Evolutionary conservation across 1,140 invertebrate species (phyloP).

Genomic region (Popillia japonica): DNA sequence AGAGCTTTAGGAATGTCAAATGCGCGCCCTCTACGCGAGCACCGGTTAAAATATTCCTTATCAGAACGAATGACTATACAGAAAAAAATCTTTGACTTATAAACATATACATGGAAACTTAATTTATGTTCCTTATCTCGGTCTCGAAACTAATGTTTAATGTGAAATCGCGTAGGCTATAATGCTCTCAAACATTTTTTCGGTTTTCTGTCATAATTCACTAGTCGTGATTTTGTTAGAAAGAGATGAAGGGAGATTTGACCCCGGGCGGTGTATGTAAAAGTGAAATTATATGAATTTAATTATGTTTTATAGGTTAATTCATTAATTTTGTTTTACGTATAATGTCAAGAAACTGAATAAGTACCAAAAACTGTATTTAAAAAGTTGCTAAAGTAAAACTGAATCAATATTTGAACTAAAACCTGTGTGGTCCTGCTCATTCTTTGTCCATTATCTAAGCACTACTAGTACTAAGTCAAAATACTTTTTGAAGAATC

Average conservation of each 20-base stretch:
- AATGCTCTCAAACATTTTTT: not conserved
- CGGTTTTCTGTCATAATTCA: not conserved
- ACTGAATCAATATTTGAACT: too few relatives aligned
- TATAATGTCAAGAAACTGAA: too few relatives aligned
- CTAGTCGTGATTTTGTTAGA: not conserved
- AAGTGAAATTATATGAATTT: not conserved
- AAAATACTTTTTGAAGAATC: too few relatives aligned
- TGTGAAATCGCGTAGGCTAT: not conserved
- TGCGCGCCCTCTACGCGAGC: not conserved
- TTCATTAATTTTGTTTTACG: too few relatives aligned
- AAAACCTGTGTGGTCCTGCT: too few relatives aligned
- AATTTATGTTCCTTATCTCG: constrained; percentile 6
- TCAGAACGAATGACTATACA: constrained; percentile 3
- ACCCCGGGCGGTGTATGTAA: not conserved
- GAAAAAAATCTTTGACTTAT: constrained; percentile 6
- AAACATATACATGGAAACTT: not conserved
- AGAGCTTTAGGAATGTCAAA: constrained; percentile 6
- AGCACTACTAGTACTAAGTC: too few relatives aligned
- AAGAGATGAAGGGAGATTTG: not conserved
- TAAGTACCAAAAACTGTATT: too few relatives aligned
- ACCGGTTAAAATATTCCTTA: not conserved
- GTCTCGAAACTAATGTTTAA: constrained; percentile 4
- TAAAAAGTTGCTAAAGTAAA: too few relatives aligned
- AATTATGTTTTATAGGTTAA: too few relatives aligned
- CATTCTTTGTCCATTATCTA: too few relatives aligned